These are phyloP conservation scores for Rhinogobius similis DNA, from an alignment of 2,113 vertebrate genomes.

Conservation along the genomic window DNA sequence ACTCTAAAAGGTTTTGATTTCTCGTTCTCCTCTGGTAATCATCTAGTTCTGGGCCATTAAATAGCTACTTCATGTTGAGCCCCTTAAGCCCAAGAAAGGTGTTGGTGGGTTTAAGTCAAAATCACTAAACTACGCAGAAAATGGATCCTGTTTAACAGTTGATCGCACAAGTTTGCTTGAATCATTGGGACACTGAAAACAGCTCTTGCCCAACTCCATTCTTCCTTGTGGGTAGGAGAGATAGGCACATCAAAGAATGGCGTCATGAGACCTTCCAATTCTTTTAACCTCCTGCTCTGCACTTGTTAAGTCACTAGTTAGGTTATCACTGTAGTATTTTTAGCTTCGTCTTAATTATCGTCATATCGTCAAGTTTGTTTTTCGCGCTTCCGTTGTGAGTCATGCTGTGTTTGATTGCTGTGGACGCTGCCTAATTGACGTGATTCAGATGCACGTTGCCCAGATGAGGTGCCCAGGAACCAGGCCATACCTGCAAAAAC, in stretches of 20 bases:
- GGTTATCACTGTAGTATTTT: slow-evolving; percentile 73
- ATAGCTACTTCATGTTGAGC: slow-evolving; percentile 90
- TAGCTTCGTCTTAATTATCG: slow-evolving; percentile 67
- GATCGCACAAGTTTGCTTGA: slow-evolving; percentile 85
- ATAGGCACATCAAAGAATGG: slow-evolving; percentile 91
- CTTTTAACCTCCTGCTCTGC: slow-evolving; percentile 64
- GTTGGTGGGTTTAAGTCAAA: slow-evolving; percentile 87
- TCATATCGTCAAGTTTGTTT: slow-evolving; percentile 68
- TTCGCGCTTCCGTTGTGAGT: slow-evolving; percentile 64
- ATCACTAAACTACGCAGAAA: slow-evolving; percentile 94
- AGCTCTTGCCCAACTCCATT: slow-evolving; percentile 81
- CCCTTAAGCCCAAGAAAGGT: slow-evolving; percentile 84
- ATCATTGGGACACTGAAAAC: slow-evolving; percentile 81
- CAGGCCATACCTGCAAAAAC: slow-evolving; percentile 91
- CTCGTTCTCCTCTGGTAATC: slow-evolving; percentile 83
- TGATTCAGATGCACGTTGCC: slow-evolving; percentile 99
- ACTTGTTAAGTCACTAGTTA: slow-evolving; percentile 67
- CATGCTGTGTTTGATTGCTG: slow-evolving; percentile 70
- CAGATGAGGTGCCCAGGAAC: slow-evolving; percentile 98
- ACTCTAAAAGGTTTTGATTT: slow-evolving; percentile 91
- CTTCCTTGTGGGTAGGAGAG: slow-evolving; percentile 70
- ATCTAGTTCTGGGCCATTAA: slow-evolving; percentile 91
- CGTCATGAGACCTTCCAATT: slow-evolving; percentile 72
- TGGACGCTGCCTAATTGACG: slow-evolving; percentile 87
- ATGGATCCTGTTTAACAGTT: slow-evolving; percentile 88